Evolutionary conservation across 2,888 invertebrate species (phyloP).

Genomic region (Leptura quadrifasciata): DNA sequence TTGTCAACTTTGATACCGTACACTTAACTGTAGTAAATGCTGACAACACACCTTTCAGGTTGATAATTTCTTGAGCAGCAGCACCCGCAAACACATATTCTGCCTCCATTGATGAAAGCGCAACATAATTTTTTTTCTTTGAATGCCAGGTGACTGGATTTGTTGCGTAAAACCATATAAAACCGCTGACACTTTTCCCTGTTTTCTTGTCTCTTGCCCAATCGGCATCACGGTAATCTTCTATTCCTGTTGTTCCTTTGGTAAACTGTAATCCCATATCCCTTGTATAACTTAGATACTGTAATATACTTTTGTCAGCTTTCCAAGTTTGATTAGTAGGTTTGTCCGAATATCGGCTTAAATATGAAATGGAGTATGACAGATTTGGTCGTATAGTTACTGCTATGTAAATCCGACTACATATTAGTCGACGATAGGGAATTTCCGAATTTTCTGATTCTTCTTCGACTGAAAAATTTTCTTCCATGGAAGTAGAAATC

Average conservation of each 20-base stretch:
- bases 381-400: slow-evolving; percentile 51
- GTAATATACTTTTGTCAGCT: slow-evolving; percentile 53
- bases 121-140: slow-evolving; percentile 47
- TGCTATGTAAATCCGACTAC: slow-evolving; percentile 51
- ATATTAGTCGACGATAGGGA: slow-evolving; percentile 48
- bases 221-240: slow-evolving; percentile 52
- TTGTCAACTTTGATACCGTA: too few species aligned
- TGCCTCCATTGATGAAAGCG: slow-evolving; percentile 51
- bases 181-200: slow-evolving; percentile 54
- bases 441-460: slow-evolving; percentile 32
- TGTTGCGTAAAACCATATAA: slow-evolving; percentile 37
- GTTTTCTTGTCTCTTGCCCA: slow-evolving; percentile 50
- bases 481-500: slow-evolving; percentile 49
- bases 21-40: too few species aligned
- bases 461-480: slow-evolving; percentile 39
- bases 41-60: slow-evolving; percentile 28
- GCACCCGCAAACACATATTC: slow-evolving; percentile 43
- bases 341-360: slow-evolving; percentile 44
- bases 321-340: slow-evolving; percentile 48
- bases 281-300: slow-evolving; percentile 52
- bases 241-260: slow-evolving; percentile 4
- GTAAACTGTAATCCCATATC: slow-evolving; percentile 42
- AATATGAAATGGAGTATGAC: slow-evolving; percentile 46
- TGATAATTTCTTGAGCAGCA: slow-evolving; percentile 37
- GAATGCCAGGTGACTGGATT: slow-evolving; percentile 47